These are phyloP conservation scores for Hemicentrotus pulcherrimus DNA, from an alignment of 35 echinoderm and acorn worm species.

Conservation along the genomic window DNA sequence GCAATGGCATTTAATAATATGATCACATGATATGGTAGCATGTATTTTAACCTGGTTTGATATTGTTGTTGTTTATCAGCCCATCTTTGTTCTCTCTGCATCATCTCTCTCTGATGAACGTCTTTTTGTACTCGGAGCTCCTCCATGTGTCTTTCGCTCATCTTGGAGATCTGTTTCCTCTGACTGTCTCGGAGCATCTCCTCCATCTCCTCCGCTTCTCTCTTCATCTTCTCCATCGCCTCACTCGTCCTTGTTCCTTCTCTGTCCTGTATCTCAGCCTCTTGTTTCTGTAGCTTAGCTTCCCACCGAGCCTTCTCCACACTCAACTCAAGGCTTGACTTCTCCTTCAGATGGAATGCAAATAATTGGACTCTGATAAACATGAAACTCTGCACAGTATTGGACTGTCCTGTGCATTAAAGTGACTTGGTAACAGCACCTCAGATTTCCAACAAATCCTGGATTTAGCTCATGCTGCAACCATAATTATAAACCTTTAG, in stretches of 20 bases:
- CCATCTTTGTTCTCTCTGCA: constrained; percentile 62
- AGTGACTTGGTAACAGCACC: no score
- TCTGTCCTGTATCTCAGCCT: constrained; percentile 52
- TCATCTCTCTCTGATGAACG: constrained; percentile 46
- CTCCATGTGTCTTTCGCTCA: constrained; percentile 56
- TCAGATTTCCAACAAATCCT: no score
- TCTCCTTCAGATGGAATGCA: constrained; percentile 41
- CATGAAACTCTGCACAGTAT: no score
- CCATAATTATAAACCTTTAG: no score
- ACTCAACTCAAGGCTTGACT: constrained; percentile 39
- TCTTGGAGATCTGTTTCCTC: constrained; percentile 53
- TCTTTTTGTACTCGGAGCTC: constrained; percentile 49
- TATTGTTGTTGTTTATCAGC: constrained; percentile 57
- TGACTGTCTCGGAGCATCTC: constrained; percentile 53
- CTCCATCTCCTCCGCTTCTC: constrained; percentile 41
- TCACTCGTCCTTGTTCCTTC: constrained; percentile 15
- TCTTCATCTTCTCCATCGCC: constrained; percentile 47
- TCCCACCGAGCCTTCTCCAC: constrained; percentile 55
- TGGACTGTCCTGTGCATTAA: no score
- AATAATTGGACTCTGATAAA: not conserved
- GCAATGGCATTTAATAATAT: no score
- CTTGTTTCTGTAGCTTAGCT: constrained; percentile 51
- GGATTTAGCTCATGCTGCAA: no score
- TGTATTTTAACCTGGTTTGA: constrained; percentile 47
- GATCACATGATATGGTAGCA: no score